Evolutionary conservation across 2,797 vertebrate genomes (phyloP), one percentile per base, ranked within the genome.

Genomic region (Nothura maculosa): DNA sequence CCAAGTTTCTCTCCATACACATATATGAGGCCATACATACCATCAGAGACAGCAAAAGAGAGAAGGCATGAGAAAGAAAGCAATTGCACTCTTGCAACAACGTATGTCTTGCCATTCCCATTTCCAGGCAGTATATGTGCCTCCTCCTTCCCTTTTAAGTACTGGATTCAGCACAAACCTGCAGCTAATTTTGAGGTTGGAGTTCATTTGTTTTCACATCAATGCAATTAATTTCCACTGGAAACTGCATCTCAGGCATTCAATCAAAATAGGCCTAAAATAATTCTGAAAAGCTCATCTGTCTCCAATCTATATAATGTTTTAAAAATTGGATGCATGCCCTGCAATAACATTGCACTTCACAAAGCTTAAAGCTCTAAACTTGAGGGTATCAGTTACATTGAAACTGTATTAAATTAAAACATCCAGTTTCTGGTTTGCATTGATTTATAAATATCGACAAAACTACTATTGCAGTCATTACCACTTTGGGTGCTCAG

Each of bases 221-320:
- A 93, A 87, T 97, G 94, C 96, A 97, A 96, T 95, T 96, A 97
- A 97, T 97, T 97, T 96, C 87, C 89, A 97, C 90, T 97, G 92
- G 96, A 97, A 97, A 97, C 96, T 94, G 92, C 79, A 95, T 96
- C 95, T 97, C 84, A 96, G 91, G 90, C 87, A 94, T 96, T 97
- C 97, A 94, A 91, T 94, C 96, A 96, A 95, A 96, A 97, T 69
- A 95, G 92, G 80, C 91, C 96, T 97, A 93, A 95, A 96, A 96
- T 94, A 96, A 96, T 97, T 97, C 89, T 94, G 93, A 93, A 97
- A 95, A 87, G 45, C 87, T 97, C 96, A 97, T 98, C 96, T 97
- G 96, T 96, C 96, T 98, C 94, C 94, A 97, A 96, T 97, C 95
- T 97, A 97, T 93, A 94, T 34, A 96, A 96, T 96, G 95, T 96